phyloP scores from a whole-genome alignment of 2,113 vertebrate genomes.

The Mesocricetus auratus region DNA sequence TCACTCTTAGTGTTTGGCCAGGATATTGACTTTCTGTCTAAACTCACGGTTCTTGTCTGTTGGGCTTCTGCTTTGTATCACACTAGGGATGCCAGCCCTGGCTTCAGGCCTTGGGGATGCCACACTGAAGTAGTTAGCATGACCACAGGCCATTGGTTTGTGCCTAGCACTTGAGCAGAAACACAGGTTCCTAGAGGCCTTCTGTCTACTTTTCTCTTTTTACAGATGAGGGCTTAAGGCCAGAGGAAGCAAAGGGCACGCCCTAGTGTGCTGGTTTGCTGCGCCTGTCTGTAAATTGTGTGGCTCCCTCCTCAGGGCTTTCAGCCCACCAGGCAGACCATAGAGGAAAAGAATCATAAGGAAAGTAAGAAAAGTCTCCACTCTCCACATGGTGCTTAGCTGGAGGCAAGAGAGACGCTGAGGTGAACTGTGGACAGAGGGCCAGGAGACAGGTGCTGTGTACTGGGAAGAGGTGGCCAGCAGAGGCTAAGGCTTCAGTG shows the following conservation, averaged over 20 bases:
- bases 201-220: not conserved
- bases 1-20: conserved; percentile 29
- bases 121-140: no score
- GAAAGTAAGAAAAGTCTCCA: not conserved
- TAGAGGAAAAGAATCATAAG: not conserved
- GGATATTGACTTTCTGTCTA: not conserved
- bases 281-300: no score
- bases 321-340: not conserved
- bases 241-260: not conserved
- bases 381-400: not conserved
- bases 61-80: not conserved
- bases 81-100: not conserved
- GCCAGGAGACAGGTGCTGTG: not conserved
- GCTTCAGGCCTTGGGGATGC: not conserved
- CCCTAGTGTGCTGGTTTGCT: rapidly evolving
- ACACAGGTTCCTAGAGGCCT: not conserved
- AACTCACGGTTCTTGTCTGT: not conserved
- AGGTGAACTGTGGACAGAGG: not conserved
- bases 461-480: not conserved
- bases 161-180: not conserved
- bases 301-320: no score
- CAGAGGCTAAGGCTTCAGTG: not conserved
- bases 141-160: no score
- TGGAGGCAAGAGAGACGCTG: not conserved
- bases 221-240: not conserved